A percentile compares a stretch with the other conserved stretches of the same genome.
These are phyloP conservation scores for Pachyuromys duprasi DNA, from an alignment of 2,797 vertebrate genomes.

Conservation along the genomic window DNA sequence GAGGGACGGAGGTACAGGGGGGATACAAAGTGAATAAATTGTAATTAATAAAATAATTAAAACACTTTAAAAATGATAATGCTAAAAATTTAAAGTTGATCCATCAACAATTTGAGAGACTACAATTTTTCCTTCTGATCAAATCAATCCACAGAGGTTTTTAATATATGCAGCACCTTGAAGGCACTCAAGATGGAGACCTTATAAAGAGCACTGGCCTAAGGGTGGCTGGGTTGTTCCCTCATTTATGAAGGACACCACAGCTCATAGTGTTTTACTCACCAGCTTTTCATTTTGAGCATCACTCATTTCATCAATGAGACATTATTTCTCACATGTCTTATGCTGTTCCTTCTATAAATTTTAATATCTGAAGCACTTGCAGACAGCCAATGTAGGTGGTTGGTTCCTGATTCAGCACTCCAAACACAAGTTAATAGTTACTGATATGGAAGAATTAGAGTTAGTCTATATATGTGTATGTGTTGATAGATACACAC, in stretches of 20 bases:
- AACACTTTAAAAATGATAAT: neutral
- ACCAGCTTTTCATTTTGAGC: neutral
- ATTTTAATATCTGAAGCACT: conserved; percentile 12
- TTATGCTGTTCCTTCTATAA: neutral
- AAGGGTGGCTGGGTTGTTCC: neutral
- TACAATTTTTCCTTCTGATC: neutral
- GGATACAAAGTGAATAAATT: too few species aligned
- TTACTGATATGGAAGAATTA: neutral
- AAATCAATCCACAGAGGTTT: neutral
- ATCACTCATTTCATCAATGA: neutral
- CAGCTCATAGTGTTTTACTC: neutral
- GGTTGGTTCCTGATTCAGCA: neutral
- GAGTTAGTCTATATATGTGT: neutral
- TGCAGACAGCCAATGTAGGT: neutral
- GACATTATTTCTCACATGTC: neutral
- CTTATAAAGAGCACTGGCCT: fast-evolving
- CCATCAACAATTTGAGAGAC: neutral
- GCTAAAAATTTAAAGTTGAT: neutral
- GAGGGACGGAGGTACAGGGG: too few species aligned
- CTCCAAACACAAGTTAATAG: conserved; percentile 22
- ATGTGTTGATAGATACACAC: neutral
- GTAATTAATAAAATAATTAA: too few species aligned
- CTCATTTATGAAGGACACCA: neutral
- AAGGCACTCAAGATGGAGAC: fast-evolving
- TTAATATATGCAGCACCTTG: fast-evolving